Evolutionary conservation across 2,113 vertebrate genomes (phyloP).

Genomic region (Tor tambroides): DNA sequence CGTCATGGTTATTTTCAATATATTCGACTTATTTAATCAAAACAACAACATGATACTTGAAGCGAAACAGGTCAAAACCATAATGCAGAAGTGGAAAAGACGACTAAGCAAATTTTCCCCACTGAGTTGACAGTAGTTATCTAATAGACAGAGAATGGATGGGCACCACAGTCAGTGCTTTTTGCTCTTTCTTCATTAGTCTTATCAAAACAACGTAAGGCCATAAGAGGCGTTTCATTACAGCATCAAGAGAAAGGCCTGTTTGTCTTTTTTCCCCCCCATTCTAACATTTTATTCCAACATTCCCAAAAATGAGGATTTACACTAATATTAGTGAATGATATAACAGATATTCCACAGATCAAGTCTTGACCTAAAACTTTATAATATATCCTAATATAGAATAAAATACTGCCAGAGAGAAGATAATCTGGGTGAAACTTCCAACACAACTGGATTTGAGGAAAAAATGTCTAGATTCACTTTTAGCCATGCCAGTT

Average conservation of each 20-base stretch:
- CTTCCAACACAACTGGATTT: neutral
- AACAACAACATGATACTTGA: neutral
- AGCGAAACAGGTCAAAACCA: neutral
- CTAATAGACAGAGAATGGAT: too few relatives aligned
- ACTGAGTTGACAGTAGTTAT: too few relatives aligned
- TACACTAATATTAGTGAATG: neutral
- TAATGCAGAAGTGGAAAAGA: neutral
- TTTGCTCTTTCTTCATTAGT: too few relatives aligned
- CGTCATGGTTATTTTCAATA: constrained; percentile 51
- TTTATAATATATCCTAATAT: neutral
- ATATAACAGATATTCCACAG: too few relatives aligned
- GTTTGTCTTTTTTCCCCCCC: too few relatives aligned
- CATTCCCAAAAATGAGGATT: neutral
- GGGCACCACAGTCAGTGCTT: too few relatives aligned
- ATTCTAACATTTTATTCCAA: neutral
- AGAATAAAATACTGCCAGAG: neutral
- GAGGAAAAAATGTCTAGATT: neutral
- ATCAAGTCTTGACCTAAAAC: too few relatives aligned
- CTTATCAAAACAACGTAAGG: too few relatives aligned
- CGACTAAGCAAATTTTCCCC: too few relatives aligned
- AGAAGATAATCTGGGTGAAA: neutral
- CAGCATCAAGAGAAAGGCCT: neutral
- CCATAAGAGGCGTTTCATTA: too few relatives aligned
- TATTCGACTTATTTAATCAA: constrained; percentile 56
- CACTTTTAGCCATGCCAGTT: neutral